phyloP scores from a whole-genome alignment of 2,113 vertebrate genomes.

The Phylloscopus whistleri region DNA sequence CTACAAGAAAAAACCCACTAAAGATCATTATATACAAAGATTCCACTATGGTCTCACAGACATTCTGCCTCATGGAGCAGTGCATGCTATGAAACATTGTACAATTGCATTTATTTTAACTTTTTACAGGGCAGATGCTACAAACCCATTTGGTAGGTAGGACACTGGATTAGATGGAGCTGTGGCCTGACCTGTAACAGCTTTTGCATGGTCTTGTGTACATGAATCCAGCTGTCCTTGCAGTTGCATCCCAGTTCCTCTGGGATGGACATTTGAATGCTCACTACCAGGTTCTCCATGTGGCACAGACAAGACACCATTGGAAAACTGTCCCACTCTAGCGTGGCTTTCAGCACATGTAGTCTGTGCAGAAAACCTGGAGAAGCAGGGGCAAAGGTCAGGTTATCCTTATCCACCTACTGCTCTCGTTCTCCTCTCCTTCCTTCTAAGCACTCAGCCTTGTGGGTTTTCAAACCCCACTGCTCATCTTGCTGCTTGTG shows the following conservation, averaged over 20 bases:
- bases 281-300: neutral
- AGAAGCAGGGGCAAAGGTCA: neutral
- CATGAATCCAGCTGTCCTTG: neutral
- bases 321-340: neutral
- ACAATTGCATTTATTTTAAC: neutral
- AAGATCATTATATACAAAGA: neutral
- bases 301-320: neutral
- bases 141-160: neutral
- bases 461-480: neutral
- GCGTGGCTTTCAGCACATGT: accelerated
- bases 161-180: neutral
- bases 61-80: neutral
- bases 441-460: neutral
- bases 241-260: neutral
- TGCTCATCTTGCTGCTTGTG: neutral
- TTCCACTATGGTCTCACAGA: neutral
- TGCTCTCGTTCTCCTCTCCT: neutral
- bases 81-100: neutral
- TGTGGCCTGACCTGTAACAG: neutral
- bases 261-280: neutral
- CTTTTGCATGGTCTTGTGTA: neutral
- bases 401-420: neutral
- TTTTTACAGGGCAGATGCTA: neutral
- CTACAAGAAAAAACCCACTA: neutral
- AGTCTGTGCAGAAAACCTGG: neutral